phyloP scores from a whole-genome alignment of 2,888 invertebrate genomes.

The Theodoxus fluviatilis region DNA sequence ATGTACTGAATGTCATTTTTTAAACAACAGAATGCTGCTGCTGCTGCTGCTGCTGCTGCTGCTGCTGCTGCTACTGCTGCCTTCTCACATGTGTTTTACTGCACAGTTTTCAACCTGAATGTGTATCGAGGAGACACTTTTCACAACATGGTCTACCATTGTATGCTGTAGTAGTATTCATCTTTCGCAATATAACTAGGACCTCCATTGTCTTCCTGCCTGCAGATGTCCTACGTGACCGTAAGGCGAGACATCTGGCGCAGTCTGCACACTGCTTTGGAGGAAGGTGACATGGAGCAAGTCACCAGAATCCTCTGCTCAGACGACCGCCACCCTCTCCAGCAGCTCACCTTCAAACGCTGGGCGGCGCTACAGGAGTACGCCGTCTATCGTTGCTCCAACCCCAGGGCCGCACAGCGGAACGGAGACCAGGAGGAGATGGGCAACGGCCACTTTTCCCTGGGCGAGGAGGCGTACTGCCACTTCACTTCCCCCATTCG shows the following conservation, averaged over 20 bases:
- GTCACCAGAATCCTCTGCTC: conserved; percentile 29
- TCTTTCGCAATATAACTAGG: too few species aligned
- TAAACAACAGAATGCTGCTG: too few species aligned
- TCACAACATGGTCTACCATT: too few species aligned
- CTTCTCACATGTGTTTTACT: too few species aligned
- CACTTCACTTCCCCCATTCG: conserved; percentile 46
- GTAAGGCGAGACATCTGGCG: conserved; percentile 36
- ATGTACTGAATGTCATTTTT: too few species aligned
- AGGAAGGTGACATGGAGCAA: conserved; percentile 23
- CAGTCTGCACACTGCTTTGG: conserved; percentile 11
- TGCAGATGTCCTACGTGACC: too few species aligned
- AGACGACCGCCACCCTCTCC: conserved; percentile 38
- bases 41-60: too few species aligned
- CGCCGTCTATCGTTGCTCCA: conserved; percentile 21
- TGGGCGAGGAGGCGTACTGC: conserved; percentile 36
- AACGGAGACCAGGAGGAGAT: background rate
- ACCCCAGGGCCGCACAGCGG: background rate
- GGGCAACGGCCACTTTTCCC: conserved; percentile 38
- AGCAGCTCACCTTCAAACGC: conserved; percentile 32
- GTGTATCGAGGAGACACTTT: too few species aligned
- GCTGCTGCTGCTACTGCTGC: too few species aligned
- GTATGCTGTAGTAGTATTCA: too few species aligned
- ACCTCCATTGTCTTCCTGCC: too few species aligned
- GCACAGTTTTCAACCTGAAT: too few species aligned
- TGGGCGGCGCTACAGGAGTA: conserved; percentile 39